Base-by-base conservation (phyloP, 1,140 invertebrate genomes). In the Drosophila erecta region DNA sequence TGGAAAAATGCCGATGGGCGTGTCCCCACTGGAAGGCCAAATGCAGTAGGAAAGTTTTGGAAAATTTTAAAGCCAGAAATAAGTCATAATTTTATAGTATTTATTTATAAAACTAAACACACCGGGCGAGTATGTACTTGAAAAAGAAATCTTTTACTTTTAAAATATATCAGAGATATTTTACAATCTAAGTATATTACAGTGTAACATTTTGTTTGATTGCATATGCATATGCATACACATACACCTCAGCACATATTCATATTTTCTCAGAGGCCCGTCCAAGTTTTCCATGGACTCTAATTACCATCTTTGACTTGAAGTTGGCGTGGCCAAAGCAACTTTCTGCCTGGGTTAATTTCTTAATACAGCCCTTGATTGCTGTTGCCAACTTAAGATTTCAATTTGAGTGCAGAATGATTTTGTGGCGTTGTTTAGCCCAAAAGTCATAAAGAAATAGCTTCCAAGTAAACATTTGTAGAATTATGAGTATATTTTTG, bases 221-320 rank as follows among this genome's bases (percentile, higher is more conserved):
- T 56, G 46, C 60, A 43, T 37, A 65, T 53, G 20, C 37, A 65
- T 12, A 40, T 60, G 30, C 30, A 60, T 27, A 56, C 33, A 59
- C 55, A 62, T 37, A 44, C 20, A 24, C 2, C 43, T 64, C 35
- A 35, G 33, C 35, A 64, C 41, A 56, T 70, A 40, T 67, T 67
- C 35, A 66, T 53, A 67, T 67, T 66, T 67, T 66, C 5, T 30
- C 7, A 22, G 24, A 6, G 37, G 35, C n/a, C 71, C 24, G 50
- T 46, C 46, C 58, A 70, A 84, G 50, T 79, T 83, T 65, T 71
- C 59, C 80, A 67, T 84, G 53, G 65, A 69, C 70, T 79, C 71
- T 84, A 84, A 84, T 84, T 84, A 84, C 80, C 57, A 66, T 71
- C 62, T 76, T 62, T 55, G 70, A 70, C 65, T 53, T 72, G 27